A percentile compares a stretch with the other conserved stretches of the same genome.
phyloP scores from a whole-genome alignment of 2,888 invertebrate species.

The Apoderus coryli region DNA sequence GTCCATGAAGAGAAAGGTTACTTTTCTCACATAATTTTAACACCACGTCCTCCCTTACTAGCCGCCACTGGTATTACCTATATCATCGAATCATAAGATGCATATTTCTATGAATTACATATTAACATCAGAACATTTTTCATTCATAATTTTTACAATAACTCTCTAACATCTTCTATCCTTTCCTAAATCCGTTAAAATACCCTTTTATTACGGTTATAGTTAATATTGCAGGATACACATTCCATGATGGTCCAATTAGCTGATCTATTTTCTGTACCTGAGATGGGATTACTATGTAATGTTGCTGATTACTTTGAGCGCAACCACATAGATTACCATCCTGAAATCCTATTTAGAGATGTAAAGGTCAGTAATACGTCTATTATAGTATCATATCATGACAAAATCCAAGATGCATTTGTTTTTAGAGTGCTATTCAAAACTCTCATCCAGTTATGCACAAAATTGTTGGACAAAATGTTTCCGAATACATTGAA shows the following conservation, averaged over 20 bases:
- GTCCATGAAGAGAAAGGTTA: no score
- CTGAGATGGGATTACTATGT: slow-evolving; percentile 87
- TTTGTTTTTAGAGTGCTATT: slow-evolving; percentile 57
- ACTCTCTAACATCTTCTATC: slow-evolving; percentile 12
- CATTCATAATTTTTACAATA: slow-evolving; percentile 4
- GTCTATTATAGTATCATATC: not conserved
- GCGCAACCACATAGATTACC: slow-evolving; percentile 77
- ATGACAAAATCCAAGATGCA: slow-evolving; percentile 7
- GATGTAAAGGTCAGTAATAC: slow-evolving; percentile 64
- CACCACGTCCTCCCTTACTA: no score
- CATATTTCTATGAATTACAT: no score
- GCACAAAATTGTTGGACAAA: slow-evolving; percentile 75
- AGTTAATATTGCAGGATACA: slow-evolving; percentile 36
- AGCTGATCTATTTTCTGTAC: slow-evolving; percentile 92
- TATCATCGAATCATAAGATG: no score
- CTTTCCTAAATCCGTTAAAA: no score
- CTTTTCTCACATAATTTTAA: no score
- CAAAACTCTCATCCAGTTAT: slow-evolving; percentile 78
- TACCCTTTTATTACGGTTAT: slow-evolving; percentile 19
- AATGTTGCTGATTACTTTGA: slow-evolving; percentile 91
- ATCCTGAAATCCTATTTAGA: slow-evolving; percentile 88
- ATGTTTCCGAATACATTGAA: slow-evolving; percentile 68
- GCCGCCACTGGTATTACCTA: no score
- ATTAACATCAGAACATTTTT: no score
- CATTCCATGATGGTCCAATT: slow-evolving; percentile 67